Conservation (phyloP, 1,140 invertebrate genomes). For the Drosophila parabipectinata region DNA sequence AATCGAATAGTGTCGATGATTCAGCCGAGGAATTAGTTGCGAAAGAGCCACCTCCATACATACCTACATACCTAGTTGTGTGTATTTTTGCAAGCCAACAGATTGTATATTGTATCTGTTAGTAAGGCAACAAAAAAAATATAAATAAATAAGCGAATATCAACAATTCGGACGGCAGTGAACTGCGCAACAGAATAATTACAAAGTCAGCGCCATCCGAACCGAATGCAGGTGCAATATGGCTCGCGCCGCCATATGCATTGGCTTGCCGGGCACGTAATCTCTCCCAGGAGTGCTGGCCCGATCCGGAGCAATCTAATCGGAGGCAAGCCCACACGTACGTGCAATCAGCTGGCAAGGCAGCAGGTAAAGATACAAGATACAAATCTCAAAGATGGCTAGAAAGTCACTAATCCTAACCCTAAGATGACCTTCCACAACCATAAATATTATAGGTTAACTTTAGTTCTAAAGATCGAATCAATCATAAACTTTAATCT, state of each 20-base stretch:
- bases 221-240: slow-evolving; percentile 46
- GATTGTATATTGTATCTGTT: slow-evolving; percentile 26
- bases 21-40: slow-evolving; percentile 5
- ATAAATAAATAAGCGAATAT: slow-evolving; percentile 28
- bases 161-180: slow-evolving; percentile 26
- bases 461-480: slow-evolving; percentile 4
- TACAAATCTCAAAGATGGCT: too few relatives aligned
- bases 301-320: slow-evolving; percentile 57
- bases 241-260: slow-evolving; percentile 54
- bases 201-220: slow-evolving; percentile 55
- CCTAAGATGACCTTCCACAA: too few relatives aligned
- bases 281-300: slow-evolving; percentile 4
- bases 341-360: slow-evolving; percentile 13
- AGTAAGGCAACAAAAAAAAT: slow-evolving; percentile 3
- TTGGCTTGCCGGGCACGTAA: slow-evolving; percentile 59
- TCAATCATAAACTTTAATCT: slow-evolving; percentile 9
- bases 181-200: slow-evolving; percentile 75
- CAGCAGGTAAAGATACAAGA: slow-evolving; percentile 3
- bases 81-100: slow-evolving; percentile 7
- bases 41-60: slow-evolving; percentile 1
- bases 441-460: too few relatives aligned
- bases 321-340: slow-evolving; percentile 10
- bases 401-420: too few relatives aligned
- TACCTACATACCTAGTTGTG: too few relatives aligned
- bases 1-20: slow-evolving; percentile 11